Base-by-base conservation (phyloP, 2,888 invertebrate genomes). In the Lacanobia oleracea region DNA sequence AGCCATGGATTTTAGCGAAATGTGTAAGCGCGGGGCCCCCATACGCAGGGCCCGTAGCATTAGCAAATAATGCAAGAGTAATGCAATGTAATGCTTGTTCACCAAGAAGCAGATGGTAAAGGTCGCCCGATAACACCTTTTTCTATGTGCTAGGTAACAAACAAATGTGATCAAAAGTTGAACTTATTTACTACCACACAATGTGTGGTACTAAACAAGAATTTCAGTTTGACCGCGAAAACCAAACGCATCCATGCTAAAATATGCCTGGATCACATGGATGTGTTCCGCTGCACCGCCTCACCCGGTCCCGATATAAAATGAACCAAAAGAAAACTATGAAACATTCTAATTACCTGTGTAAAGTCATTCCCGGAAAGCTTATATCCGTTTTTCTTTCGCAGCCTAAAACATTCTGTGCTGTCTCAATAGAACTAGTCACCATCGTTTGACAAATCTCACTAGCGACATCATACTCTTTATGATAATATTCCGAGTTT, bases 361-460 rank as follows among this genome's bases (percentile, higher is more conserved):
- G 89, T n/a, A 85, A 77, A 68, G 81, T 71, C 90, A 93, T 92
- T 60, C 87, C 89, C n/a, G 94, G 94, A 71, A 88, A 84, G 65
- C 85, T 77, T 33, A 93, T 75, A 61, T 88, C 82, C 50, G 82
- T 83, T 54, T 86, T 88, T 59, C 81, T 84, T 40, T 89, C 83
- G 74, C 86, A 79, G 16, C 84, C 77, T 61, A 91, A 80, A 60
- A 75, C 70, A 69, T 81, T 84, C 82, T 92, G 91, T 27, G 91
- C 88, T 75, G 85, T 71, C 50, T 71, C 67, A 59, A 93, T 88
- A 27, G 89, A 88, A 54, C 85, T 84, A 21, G 78, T 79, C 54
- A 93, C 83, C 37, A 95, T 83, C 18, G 87, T 88, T 76, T 88
- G 84, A 66, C 90, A 87, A 74, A 95, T 85, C 89, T 93, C 84